Evolutionary conservation across 2,888 invertebrate species (phyloP).

Genomic region (Epistrophe eligans): DNA sequence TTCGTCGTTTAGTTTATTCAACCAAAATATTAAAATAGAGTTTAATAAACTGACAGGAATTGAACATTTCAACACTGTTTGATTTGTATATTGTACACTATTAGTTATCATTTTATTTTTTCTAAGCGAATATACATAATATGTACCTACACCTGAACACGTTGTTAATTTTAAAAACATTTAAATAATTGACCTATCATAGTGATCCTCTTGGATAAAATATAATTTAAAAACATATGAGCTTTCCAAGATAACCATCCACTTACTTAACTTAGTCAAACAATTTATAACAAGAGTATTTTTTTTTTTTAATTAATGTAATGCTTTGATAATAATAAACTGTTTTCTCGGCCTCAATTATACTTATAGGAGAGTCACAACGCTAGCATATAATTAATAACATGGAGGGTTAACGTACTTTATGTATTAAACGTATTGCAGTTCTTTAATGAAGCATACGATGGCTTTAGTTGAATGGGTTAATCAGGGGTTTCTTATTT

Average conservation of each 20-base stretch:
- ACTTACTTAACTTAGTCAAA: not conserved
- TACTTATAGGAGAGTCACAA: not conserved
- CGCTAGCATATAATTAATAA: not conserved
- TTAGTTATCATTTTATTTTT: no score
- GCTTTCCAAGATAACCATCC: not conserved
- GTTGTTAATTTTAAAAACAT: no score
- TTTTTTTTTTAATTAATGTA: slow-evolving; percentile 3
- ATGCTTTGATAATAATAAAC: slow-evolving; percentile 17
- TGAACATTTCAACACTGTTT: no score
- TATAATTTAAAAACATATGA: not conserved
- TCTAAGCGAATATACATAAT: no score
- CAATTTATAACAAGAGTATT: not conserved
- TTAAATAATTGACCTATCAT: not conserved
- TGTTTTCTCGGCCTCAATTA: slow-evolving; percentile 1
- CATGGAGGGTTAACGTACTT: slow-evolving; percentile 18
- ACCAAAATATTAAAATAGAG: no score
- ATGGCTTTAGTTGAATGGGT: not conserved
- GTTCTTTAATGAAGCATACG: not conserved
- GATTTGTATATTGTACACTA: no score
- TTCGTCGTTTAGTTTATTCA: no score
- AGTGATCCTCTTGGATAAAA: not conserved
- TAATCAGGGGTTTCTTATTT: not conserved
- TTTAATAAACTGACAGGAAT: no score
- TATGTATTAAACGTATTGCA: not conserved
- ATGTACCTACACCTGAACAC: no score